Percentiles rank a stretch among this genome's conserved stretches.
Evolutionary conservation across 2,888 invertebrate species (phyloP).

Genomic region (Palloptera scutellata): DNA sequence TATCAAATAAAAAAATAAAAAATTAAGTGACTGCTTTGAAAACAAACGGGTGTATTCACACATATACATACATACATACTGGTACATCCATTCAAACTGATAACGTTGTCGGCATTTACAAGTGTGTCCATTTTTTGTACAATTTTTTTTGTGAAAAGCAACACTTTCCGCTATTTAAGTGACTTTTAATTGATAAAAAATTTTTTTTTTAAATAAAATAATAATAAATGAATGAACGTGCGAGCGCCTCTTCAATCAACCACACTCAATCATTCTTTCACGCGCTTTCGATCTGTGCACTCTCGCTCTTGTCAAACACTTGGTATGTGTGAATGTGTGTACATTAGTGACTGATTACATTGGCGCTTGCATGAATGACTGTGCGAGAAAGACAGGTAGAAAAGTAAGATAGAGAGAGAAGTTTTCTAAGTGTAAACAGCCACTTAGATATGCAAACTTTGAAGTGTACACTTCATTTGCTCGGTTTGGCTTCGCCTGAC

Average conservation of each 20-base stretch:
- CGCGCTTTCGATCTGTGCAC: no score
- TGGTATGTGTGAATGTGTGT: no score
- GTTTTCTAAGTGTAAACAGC: no score
- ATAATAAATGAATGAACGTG: background rate
- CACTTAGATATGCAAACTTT: conserved; percentile 1
- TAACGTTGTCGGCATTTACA: conserved; percentile 29
- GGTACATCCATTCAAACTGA: background rate
- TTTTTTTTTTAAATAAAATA: conserved; percentile 24
- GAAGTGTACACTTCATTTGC: no score
- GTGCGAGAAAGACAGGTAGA: no score
- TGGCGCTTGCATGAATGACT: no score
- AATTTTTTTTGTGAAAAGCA: conserved; percentile 28
- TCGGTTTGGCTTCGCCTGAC: no score
- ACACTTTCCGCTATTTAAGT: conserved; percentile 50
- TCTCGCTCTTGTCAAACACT: no score
- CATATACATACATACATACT: background rate
- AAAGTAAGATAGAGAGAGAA: no score
- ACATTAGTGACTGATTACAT: no score
- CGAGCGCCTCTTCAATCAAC: no score
- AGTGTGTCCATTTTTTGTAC: conserved; percentile 12
- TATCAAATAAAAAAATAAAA: background rate
- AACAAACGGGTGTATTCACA: conserved; percentile 12
- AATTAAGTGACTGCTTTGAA: conserved; percentile 14
- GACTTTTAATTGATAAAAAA: conserved; percentile 58
- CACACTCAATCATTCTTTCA: background rate